phyloP scores from a whole-genome alignment of 2,113 vertebrate genomes.

The Stigmatopora nigra region DNA sequence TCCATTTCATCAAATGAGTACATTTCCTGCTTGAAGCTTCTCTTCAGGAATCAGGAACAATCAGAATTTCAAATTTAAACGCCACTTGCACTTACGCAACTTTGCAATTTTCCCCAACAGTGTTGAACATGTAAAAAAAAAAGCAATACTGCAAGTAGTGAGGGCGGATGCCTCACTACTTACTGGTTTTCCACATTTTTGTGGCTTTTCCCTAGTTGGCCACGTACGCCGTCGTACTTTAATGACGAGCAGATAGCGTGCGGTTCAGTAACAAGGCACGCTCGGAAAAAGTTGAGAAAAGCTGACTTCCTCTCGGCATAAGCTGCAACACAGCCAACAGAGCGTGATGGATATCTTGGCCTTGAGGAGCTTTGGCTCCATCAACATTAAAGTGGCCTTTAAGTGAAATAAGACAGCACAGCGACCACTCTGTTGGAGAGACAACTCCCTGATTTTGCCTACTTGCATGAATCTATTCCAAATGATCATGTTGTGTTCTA shows the following conservation, averaged over 20 bases:
- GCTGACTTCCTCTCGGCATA: constrained; percentile 51
- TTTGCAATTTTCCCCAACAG: constrained; percentile 54
- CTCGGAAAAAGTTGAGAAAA: constrained; percentile 14
- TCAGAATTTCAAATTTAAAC: constrained; percentile 28
- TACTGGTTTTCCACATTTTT: constrained; percentile 51
- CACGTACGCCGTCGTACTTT: constrained; percentile 48
- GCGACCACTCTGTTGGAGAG: constrained; percentile 33
- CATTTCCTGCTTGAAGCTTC: neutral
- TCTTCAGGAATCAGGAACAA: constrained; percentile 14
- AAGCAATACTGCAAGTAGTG: constrained; percentile 40
- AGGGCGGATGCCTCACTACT: constrained; percentile 50
- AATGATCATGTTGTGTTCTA: constrained; percentile 46
- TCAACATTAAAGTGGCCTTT: constrained; percentile 39
- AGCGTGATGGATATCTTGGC: constrained; percentile 42
- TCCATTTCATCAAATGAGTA: neutral
- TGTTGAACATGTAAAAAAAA: constrained; percentile 40
- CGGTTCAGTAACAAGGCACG: constrained; percentile 44
- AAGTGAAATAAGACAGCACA: constrained; percentile 41
- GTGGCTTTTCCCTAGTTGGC: constrained; percentile 52
- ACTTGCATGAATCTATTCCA: constrained; percentile 12
- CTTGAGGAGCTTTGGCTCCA: constrained; percentile 49
- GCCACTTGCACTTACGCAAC: constrained; percentile 26
- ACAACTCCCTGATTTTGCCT: constrained; percentile 24
- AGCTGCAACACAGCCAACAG: constrained; percentile 25
- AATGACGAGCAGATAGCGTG: constrained; percentile 52